Evolutionary conservation across 2,888 invertebrate species (phyloP).

Genomic region (Drosophila melanosoma): DNA sequence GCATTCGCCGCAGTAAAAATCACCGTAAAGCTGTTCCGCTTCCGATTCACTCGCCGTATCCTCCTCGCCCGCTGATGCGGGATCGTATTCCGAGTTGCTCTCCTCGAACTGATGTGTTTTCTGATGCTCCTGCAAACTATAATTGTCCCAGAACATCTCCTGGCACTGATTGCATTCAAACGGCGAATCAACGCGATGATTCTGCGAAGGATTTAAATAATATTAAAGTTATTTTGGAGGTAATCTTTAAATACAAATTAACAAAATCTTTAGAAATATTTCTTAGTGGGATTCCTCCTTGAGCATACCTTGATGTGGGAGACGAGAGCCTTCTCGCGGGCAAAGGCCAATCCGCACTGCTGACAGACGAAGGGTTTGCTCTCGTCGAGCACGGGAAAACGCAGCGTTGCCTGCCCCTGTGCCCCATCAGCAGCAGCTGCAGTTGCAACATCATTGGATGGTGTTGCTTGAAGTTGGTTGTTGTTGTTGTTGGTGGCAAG

Average conservation of each 20-base stretch:
- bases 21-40: conserved; percentile 87
- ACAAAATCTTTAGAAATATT: not conserved
- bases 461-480: not conserved
- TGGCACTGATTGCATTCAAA: conserved; percentile 92
- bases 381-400: conserved; percentile 88
- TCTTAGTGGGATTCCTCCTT: not conserved
- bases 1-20: conserved; percentile 89
- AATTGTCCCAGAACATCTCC: conserved; percentile 92
- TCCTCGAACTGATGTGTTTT: conserved; percentile 87
- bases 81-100: conserved; percentile 85
- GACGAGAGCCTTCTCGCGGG: conserved; percentile 92
- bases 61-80: conserved; percentile 83
- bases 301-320: conserved; percentile 89
- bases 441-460: conserved; percentile 11
- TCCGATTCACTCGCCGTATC: conserved; percentile 86
- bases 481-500: conserved; percentile 23
- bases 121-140: conserved; percentile 87
- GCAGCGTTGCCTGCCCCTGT: conserved; percentile 22
- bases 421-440: conserved; percentile 13
- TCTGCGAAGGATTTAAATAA: conserved; percentile 81
- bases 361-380: conserved; percentile 93
- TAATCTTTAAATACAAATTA: not conserved
- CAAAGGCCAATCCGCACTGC: conserved; percentile 91
- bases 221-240: not conserved
- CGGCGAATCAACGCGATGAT: conserved; percentile 92